These are phyloP conservation scores for Apteryx mantelli DNA, from an alignment of 2,113 vertebrate genomes.

Conservation along the genomic window DNA sequence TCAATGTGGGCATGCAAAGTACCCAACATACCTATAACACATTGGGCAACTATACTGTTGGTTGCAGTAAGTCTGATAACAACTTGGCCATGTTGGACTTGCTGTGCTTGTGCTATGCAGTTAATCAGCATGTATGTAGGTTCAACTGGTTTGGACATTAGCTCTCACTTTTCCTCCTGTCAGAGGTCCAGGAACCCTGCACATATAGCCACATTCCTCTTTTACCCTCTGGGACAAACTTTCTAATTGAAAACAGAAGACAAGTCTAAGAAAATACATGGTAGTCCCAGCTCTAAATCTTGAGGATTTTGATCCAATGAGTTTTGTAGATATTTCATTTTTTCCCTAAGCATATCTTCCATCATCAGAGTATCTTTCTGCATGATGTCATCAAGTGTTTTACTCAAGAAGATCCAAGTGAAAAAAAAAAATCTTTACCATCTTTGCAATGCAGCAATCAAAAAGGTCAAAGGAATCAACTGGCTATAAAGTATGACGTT, in stretches of 20 bases:
- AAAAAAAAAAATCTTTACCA: slow-evolving; percentile 6
- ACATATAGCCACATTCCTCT: neutral
- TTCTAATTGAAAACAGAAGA: neutral
- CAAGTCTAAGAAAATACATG: neutral
- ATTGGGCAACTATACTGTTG: neutral
- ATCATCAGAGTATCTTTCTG: neutral
- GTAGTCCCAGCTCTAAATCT: neutral
- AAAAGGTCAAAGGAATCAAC: slow-evolving; percentile 50
- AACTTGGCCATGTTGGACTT: neutral
- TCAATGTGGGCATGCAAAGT: neutral
- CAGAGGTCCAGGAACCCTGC: neutral
- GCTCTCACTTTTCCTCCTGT: neutral
- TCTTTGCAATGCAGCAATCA: slow-evolving; percentile 11
- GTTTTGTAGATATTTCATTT: neutral
- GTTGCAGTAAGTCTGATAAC: neutral
- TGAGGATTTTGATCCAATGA: neutral
- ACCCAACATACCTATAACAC: neutral
- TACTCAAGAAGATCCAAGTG: neutral
- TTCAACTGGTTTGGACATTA: neutral
- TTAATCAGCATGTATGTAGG: neutral
- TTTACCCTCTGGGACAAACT: neutral
- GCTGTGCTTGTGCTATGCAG: neutral
- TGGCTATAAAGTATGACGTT: slow-evolving; percentile 66
- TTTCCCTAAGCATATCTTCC: neutral
- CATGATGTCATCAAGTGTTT: neutral